Evolutionary conservation across 2,797 vertebrate species (phyloP).

Genomic region (Linurgus olivaceus): DNA sequence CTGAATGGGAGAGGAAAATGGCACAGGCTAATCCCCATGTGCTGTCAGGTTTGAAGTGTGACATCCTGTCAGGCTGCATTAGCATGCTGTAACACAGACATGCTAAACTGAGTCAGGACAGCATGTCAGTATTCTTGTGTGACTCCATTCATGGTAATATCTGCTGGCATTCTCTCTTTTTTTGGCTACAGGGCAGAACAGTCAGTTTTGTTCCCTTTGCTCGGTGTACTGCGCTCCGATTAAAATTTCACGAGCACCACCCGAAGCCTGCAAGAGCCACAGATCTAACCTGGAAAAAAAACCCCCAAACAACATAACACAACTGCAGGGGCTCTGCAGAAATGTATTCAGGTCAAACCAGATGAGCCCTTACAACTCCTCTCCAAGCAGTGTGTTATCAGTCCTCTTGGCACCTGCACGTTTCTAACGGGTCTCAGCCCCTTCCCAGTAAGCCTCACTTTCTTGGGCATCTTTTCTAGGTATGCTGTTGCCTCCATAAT

Average conservation of each 20-base stretch:
- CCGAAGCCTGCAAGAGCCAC: background rate
- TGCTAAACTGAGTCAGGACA: conserved; percentile 34
- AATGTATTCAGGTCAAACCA: background rate
- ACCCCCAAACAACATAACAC: background rate
- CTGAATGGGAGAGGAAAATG: background rate
- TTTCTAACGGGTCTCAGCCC: background rate
- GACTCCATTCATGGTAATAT: conserved; percentile 19
- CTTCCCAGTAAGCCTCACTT: background rate
- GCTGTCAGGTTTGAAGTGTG: background rate
- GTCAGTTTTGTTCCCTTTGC: conserved; percentile 34
- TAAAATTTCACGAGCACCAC: background rate
- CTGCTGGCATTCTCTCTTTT: conserved; percentile 20
- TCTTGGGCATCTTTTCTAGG: background rate
- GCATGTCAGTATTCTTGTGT: background rate
- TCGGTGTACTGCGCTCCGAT: rapidly evolving
- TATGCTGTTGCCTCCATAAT: background rate
- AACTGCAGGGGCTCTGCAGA: background rate
- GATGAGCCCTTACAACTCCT: background rate
- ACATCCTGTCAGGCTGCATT: background rate
- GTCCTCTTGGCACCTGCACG: background rate
- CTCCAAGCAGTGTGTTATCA: background rate
- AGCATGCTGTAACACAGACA: background rate
- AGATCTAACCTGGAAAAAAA: background rate
- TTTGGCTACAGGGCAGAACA: conserved; percentile 41
- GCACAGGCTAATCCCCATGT: background rate